Conservation (phyloP, 2,113 vertebrate genomes). For the Perognathus longimembris region DNA sequence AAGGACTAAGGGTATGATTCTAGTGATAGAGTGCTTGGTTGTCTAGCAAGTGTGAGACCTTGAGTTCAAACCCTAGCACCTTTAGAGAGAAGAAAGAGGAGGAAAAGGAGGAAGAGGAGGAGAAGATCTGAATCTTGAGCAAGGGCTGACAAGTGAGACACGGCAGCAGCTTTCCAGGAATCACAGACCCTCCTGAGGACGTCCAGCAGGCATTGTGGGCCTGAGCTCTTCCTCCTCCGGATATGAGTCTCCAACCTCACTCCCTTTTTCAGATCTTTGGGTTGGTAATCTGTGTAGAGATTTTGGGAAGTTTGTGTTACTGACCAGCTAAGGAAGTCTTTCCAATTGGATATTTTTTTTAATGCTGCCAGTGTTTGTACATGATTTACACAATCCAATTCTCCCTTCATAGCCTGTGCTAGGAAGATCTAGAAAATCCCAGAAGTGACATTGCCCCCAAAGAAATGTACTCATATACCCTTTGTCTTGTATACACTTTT, state of each 20-base stretch:
- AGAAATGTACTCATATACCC: too few relatives aligned
- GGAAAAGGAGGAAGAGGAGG: too few relatives aligned
- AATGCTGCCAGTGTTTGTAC: conserved; percentile 87
- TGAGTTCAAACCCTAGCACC: too few relatives aligned
- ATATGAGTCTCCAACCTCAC: neutral
- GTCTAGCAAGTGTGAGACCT: too few relatives aligned
- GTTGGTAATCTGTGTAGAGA: neutral
- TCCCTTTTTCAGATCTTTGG: neutral
- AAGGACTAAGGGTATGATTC: neutral
- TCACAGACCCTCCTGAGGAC: conserved; percentile 82
- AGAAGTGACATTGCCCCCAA: too few relatives aligned
- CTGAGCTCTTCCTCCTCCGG: neutral
- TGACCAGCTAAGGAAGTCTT: conserved; percentile 86
- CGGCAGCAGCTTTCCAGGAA: conserved; percentile 85
- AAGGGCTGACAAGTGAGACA: too few relatives aligned
- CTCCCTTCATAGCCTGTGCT: conserved; percentile 85
- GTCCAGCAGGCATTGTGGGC: neutral
- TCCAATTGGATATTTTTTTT: conserved; percentile 84
- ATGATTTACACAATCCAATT: conserved; percentile 83
- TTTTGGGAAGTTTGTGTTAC: neutral
- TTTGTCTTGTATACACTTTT: too few relatives aligned
- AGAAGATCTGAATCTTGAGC: too few relatives aligned
- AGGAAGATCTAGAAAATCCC: neutral
- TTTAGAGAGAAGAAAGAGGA: too few relatives aligned
- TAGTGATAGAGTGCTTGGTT: too few relatives aligned